These are phyloP conservation scores for Brachyptera risi DNA, from an alignment of 2,888 invertebrate genomes.

Conservation along the genomic window DNA sequence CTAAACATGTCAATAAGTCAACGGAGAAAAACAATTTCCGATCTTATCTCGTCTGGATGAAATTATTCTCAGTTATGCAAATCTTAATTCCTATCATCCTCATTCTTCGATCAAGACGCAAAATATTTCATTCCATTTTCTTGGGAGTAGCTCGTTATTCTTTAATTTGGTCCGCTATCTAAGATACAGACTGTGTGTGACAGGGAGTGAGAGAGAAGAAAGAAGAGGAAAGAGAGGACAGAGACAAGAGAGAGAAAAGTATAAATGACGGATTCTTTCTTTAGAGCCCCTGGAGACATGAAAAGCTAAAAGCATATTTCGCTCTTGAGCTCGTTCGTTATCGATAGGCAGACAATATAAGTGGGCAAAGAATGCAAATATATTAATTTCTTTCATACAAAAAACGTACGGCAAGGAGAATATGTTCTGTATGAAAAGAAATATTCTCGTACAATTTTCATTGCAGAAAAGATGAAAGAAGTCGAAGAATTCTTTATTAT, in stretches of 20 bases:
- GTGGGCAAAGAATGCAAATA: background rate
- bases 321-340: no score
- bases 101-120: no score
- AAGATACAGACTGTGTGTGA: background rate
- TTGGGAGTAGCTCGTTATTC: background rate
- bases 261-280: no score
- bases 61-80: background rate
- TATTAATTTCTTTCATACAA: background rate
- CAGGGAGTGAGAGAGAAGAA: background rate
- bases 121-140: no score
- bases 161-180: background rate
- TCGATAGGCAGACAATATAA: no score
- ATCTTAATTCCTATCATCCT: background rate
- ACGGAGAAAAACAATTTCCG: background rate
- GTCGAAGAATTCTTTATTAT: constrained; percentile 28
- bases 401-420: no score
- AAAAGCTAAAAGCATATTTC: no score
- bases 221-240: no score
- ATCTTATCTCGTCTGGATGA: background rate
- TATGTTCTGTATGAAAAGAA: no score
- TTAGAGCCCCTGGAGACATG: background rate
- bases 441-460: background rate
- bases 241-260: no score
- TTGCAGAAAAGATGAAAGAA: constrained; percentile 16
- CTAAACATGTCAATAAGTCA: constrained; percentile 15